Evolutionary conservation across 2,797 vertebrate species (phyloP).

Genomic region (Discoglossus pictus): DNA sequence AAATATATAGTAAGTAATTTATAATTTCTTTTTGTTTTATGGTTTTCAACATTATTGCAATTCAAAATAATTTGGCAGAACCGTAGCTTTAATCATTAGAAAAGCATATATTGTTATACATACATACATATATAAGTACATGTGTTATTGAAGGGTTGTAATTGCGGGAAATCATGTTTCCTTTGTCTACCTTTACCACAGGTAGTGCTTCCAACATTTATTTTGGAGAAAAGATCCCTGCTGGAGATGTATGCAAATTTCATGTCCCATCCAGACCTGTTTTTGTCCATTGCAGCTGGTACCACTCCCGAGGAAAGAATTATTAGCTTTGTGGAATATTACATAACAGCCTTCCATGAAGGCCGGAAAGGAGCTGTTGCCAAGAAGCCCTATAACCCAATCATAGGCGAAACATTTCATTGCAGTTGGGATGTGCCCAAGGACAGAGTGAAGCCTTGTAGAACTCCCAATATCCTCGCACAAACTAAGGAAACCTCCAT

Average conservation of each 20-base stretch:
- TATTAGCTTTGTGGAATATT: conserved; percentile 90
- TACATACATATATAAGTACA: too few relatives aligned
- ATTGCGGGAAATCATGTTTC: conserved; percentile 55
- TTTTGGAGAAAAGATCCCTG: conserved; percentile 91
- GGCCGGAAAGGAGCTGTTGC: conserved; percentile 89
- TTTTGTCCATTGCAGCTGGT: conserved; percentile 84
- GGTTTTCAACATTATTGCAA: too few relatives aligned
- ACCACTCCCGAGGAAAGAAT: conserved; percentile 87
- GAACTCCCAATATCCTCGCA: conserved; percentile 63
- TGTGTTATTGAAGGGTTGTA: too few relatives aligned
- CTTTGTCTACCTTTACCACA: conserved; percentile 61
- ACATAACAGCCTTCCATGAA: conserved; percentile 92
- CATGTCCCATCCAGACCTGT: conserved; percentile 92
- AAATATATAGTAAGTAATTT: too few relatives aligned
- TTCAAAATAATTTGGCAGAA: too few relatives aligned
- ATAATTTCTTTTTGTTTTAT: too few relatives aligned
- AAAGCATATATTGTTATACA: too few relatives aligned
- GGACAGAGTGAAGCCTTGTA: conserved; percentile 76
- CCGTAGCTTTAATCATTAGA: too few relatives aligned
- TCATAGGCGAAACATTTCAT: conserved; percentile 90
- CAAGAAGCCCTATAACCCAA: conserved; percentile 96
- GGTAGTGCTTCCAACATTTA: conserved; percentile 94
- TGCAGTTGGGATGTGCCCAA: conserved; percentile 92
- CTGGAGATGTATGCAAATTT: conserved; percentile 98
- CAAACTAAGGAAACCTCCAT: conserved; percentile 53